Conservation (phyloP, 2,113 vertebrate genomes). For the Coracopsis vasa region DNA sequence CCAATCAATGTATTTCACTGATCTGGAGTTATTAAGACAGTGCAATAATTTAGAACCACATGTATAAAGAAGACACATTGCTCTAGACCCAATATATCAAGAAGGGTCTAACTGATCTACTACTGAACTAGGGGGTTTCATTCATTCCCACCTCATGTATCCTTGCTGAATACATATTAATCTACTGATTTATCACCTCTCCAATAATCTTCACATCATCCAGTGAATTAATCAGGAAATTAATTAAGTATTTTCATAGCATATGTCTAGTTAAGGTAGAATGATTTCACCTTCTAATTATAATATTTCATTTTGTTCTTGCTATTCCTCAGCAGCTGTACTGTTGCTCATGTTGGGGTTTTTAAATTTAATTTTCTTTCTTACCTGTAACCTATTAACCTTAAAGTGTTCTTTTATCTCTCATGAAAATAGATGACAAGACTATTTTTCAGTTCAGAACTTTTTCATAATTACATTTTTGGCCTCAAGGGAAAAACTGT, state of each 20-base stretch:
- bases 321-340: not conserved
- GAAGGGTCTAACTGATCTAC: not conserved
- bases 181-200: conserved; percentile 12
- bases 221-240: conserved; percentile 45
- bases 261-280: conserved; percentile 40
- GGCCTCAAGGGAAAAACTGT: conserved; percentile 60
- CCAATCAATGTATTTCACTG: not conserved
- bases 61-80: not conserved
- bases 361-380: conserved; percentile 56
- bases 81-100: not conserved
- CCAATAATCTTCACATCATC: conserved; percentile 27
- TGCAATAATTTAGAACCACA: not conserved
- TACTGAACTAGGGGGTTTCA: not conserved
- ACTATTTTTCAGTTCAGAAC: conserved; percentile 61
- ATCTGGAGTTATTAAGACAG: not conserved
- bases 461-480: conserved; percentile 73
- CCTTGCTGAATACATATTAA: conserved; percentile 1
- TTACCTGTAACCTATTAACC: conserved; percentile 57
- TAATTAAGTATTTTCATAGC: conserved; percentile 56
- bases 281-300: conserved; percentile 34
- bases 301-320: conserved; percentile 60
- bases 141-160: not conserved
- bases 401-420: conserved; percentile 67
- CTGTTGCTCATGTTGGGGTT: not conserved
- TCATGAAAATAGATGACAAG: conserved; percentile 60